Conservation (phyloP, 2,113 vertebrate genomes). For the Malurus elegans region DNA sequence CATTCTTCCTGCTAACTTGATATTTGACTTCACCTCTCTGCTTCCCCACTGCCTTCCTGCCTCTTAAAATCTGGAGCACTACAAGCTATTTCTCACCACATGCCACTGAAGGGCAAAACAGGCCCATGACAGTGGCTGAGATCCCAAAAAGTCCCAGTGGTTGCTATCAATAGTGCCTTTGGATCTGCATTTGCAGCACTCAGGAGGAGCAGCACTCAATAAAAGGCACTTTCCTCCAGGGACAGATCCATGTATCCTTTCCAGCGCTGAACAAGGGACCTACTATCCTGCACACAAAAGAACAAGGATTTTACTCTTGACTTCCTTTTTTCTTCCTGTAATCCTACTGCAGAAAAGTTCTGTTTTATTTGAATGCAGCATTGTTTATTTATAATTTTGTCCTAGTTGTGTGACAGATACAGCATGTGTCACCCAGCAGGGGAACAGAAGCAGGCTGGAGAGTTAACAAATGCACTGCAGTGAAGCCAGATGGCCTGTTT, state of each 20-base stretch:
- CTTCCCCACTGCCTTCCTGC: background rate
- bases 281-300: background rate
- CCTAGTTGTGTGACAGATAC: conserved; percentile 52
- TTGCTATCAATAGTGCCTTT: background rate
- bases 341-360: background rate
- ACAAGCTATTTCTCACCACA: background rate
- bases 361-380: conserved; percentile 41
- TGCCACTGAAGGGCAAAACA: background rate
- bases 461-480: conserved; percentile 16
- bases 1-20: background rate
- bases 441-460: conserved; percentile 30
- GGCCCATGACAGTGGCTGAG: background rate
- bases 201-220: background rate
- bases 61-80: background rate
- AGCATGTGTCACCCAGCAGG: conserved; percentile 31
- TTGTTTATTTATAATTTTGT: conserved; percentile 63
- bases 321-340: background rate
- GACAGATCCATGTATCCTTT: background rate
- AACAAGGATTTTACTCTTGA: background rate
- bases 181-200: background rate
- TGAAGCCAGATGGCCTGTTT: conserved; percentile 46
- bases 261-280: background rate
- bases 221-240: background rate
- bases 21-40: background rate
- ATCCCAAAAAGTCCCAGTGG: background rate